Evolutionary conservation across 2,797 vertebrate genomes (phyloP).

Genomic region (Nannoperca australis): DNA sequence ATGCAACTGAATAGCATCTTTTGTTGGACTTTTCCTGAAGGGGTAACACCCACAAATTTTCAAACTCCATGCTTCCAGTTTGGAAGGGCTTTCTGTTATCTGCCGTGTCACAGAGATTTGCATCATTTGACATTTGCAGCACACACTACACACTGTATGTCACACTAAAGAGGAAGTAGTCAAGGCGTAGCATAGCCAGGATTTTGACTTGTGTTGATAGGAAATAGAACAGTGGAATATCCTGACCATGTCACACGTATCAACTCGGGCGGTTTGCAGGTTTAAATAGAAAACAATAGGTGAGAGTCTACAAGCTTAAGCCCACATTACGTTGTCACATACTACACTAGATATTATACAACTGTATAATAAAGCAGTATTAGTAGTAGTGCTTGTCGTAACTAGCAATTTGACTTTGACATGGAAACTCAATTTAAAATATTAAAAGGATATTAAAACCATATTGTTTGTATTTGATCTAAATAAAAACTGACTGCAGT

Average conservation of each 20-base stretch:
- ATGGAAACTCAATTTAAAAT: no score
- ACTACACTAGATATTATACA: neutral
- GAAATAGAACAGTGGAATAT: neutral
- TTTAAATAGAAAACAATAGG: neutral
- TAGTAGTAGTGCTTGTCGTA: neutral
- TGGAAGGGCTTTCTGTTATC: neutral
- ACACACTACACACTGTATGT: neutral
- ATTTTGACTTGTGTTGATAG: neutral
- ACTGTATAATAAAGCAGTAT: neutral
- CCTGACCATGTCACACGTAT: neutral
- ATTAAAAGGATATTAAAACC: no score
- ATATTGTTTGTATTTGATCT: neutral
- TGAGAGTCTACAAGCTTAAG: neutral
- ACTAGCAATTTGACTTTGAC: neutral
- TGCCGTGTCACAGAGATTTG: neutral
- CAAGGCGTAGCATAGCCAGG: neutral
- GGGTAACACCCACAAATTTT: neutral
- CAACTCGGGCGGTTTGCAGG: neutral
- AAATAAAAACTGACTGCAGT: neutral
- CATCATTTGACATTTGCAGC: neutral
- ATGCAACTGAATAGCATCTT: neutral
- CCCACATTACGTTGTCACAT: neutral
- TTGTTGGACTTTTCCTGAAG: neutral
- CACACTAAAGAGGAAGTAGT: neutral
- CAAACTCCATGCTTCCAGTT: neutral